A percentile compares a stretch with the other conserved stretches of the same genome.
Evolutionary conservation across 2,888 invertebrate genomes (phyloP).

Genomic region (Lasius fuliginosus): DNA sequence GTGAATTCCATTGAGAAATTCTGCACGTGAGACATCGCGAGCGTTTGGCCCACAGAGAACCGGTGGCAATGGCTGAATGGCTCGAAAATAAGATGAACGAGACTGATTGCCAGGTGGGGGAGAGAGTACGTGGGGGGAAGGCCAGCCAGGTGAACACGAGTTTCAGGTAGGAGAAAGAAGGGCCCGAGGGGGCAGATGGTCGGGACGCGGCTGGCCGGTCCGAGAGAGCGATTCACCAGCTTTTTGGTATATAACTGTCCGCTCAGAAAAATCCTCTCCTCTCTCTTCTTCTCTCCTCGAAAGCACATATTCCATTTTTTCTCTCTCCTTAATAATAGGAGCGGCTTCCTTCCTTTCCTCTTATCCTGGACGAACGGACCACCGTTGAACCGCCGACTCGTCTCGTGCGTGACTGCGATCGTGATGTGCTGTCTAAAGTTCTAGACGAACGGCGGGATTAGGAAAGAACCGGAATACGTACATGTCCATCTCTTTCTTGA

Average conservation of each 20-base stretch:
- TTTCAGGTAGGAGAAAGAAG: constrained; percentile 69
- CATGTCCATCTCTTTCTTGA: neutral
- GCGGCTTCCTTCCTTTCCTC: constrained; percentile 67
- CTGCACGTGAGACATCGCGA: constrained; percentile 56
- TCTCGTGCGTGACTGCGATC: constrained; percentile 71
- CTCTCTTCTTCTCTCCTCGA: neutral
- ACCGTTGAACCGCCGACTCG: constrained; percentile 55
- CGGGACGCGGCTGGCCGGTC: constrained; percentile 56
- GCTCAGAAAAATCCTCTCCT: neutral
- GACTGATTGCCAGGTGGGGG: constrained; percentile 53
- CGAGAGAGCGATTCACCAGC: constrained; percentile 58
- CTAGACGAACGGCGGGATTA: constrained; percentile 25
- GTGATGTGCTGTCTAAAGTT: constrained; percentile 25
- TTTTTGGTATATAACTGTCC: constrained; percentile 62
- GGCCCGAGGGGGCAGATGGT: constrained; percentile 70
- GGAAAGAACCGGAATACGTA: constrained; percentile 19
- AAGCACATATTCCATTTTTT: constrained; percentile 64
- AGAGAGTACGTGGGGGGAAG: constrained; percentile 54
- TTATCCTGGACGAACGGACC: constrained; percentile 53
- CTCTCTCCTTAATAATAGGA: constrained; percentile 70
- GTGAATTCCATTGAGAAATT: constrained; percentile 74
- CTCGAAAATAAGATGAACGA: constrained; percentile 79
- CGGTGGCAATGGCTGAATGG: constrained; percentile 77
- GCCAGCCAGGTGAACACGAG: constrained; percentile 73
- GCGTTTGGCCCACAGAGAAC: constrained; percentile 66